Conservation (phyloP, 2,888 invertebrate species). For the Dione juno region DNA sequence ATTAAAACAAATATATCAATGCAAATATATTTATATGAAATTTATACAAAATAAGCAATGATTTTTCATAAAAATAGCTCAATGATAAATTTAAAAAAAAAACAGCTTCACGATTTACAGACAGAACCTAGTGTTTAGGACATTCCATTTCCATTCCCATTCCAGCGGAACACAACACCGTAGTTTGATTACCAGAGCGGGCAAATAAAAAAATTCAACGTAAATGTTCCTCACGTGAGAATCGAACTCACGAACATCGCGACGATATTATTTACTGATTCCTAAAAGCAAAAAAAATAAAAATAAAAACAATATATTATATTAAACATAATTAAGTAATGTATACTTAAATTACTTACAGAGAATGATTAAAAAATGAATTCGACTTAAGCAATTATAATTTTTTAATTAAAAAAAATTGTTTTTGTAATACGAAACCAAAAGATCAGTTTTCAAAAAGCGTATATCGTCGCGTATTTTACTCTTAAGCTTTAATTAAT, state of each 20-base stretch:
- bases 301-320: not conserved
- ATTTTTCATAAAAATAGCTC: constrained; percentile 1
- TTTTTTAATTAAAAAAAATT: not conserved
- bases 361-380: not conserved
- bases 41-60: constrained; percentile 24
- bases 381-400: not conserved
- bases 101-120: constrained; percentile 2
- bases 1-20: constrained; percentile 17
- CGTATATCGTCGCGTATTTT: not conserved
- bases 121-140: not conserved
- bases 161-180: too few species aligned
- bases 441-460: constrained; percentile 12
- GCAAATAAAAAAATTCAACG: too few species aligned
- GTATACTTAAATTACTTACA: not conserved
- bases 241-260: too few species aligned
- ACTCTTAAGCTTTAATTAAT: not conserved
- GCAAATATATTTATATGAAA: constrained; percentile 17
- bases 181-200: too few species aligned
- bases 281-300: not conserved
- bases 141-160: too few species aligned
- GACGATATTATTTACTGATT: too few species aligned
- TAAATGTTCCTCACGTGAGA: too few species aligned
- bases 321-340: not conserved
- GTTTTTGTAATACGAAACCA: not conserved
- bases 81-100: not conserved